A percentile compares a stretch with the other conserved stretches of the same genome.
Conservation (phyloP, 1,140 invertebrate species). For the Rhizoglyphus robini region DNA sequence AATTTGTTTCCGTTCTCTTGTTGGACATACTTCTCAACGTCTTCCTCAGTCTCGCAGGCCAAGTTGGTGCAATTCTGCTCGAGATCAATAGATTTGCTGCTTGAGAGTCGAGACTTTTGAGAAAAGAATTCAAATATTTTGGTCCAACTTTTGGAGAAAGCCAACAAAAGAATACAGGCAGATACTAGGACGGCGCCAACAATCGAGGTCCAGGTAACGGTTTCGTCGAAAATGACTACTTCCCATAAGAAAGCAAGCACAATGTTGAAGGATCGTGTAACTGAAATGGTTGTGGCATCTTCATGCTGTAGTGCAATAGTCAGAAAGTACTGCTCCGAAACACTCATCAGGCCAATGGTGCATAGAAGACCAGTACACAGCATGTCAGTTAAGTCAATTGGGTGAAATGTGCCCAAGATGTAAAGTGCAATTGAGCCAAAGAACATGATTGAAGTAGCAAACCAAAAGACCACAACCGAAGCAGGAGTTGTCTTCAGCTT, state of each 20-base stretch:
- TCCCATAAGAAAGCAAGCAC: conserved; percentile 84
- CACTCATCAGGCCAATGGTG: conserved; percentile 64
- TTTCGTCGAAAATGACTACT: conserved; percentile 49
- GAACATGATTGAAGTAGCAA: conserved; percentile 3
- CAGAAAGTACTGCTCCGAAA: conserved; percentile 66
- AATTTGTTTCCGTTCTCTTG: no score
- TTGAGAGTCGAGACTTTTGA: no score
- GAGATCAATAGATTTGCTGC: no score
- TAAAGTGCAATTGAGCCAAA: conserved; percentile 36
- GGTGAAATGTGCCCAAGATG: conserved; percentile 55
- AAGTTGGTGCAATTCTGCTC: no score
- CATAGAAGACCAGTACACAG: conserved; percentile 44
- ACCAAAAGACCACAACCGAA: conserved; percentile 64
- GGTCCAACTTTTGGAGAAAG: not conserved
- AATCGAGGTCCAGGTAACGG: conserved; percentile 60
- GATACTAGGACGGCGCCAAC: conserved; percentile 64
- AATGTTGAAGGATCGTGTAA: conserved; percentile 71
- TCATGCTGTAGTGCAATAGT: conserved; percentile 71
- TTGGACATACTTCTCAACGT: no score
- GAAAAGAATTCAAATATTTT: not conserved
- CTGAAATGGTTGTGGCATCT: conserved; percentile 72
- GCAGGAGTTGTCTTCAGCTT: conserved; percentile 71
- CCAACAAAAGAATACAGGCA: conserved; percentile 46
- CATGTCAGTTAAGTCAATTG: conserved; percentile 54
- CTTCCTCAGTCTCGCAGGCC: no score